Conservation (phyloP, 2,888 invertebrate species). For the Tolmerus cingulatus region DNA sequence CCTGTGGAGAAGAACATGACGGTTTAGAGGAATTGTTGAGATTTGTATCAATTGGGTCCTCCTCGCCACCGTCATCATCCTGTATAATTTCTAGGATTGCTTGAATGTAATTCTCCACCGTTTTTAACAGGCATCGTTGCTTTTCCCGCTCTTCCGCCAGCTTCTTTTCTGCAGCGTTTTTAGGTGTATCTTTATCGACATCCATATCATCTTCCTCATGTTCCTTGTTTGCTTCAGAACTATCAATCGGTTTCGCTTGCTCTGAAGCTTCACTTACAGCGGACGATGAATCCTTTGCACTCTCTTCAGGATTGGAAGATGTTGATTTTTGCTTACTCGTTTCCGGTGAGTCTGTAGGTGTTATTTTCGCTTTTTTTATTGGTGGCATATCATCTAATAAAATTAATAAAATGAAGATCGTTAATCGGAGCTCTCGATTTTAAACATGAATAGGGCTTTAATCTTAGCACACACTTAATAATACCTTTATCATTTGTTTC, state of each 20-base stretch:
- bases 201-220: constrained; percentile 50
- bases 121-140: constrained; percentile 57
- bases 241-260: constrained; percentile 49
- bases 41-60: constrained; percentile 11
- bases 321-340: constrained; percentile 49
- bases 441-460: neutral
- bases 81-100: constrained; percentile 60
- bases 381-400: constrained; percentile 51
- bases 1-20: neutral
- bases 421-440: neutral
- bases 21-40: neutral
- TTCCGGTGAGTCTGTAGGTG: constrained; percentile 49
- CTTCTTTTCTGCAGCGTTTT: constrained; percentile 54
- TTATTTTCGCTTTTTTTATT: constrained; percentile 51
- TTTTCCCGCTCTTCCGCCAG: constrained; percentile 58
- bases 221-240: constrained; percentile 53
- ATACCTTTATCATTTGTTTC: constrained; percentile 59
- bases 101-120: constrained; percentile 62
- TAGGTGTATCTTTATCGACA: constrained; percentile 46
- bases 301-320: constrained; percentile 46
- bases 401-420: neutral
- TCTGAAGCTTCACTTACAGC: constrained; percentile 47
- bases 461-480: constrained; percentile 25
- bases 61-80: constrained; percentile 53
- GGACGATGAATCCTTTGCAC: constrained; percentile 53